Evolutionary conservation across 1,140 invertebrate species (phyloP).

Genomic region (Hyles euphorbiae): DNA sequence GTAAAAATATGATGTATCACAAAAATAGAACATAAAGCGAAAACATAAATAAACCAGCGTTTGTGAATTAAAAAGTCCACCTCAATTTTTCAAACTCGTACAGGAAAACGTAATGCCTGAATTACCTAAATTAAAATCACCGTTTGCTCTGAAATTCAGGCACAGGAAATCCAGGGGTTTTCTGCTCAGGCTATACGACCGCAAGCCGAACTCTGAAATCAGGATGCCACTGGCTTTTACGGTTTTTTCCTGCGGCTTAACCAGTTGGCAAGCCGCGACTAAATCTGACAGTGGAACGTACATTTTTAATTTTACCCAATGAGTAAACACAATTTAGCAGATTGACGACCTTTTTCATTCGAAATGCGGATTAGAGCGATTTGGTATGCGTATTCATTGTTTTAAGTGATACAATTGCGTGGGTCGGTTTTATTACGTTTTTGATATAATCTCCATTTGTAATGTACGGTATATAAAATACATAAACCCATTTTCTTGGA

Average conservation of each 20-base stretch:
- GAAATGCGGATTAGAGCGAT: conserved; percentile 6
- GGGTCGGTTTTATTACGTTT: no score
- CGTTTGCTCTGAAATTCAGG: conserved; percentile 15
- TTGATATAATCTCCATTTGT: no score
- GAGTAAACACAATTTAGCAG: conserved; percentile 18
- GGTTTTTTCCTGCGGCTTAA: conserved; percentile 29
- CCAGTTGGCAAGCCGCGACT: conserved; percentile 30
- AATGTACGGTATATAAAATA: no score
- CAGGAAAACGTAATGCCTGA: no score
- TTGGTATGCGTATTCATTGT: background rate
- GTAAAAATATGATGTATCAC: no score
- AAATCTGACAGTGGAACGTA: conserved; percentile 20
- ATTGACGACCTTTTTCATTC: conserved; percentile 18
- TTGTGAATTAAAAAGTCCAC: no score
- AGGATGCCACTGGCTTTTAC: conserved; percentile 19
- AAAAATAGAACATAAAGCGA: no score
- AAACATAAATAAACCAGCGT: no score
- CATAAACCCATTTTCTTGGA: no score
- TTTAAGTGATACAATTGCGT: background rate
- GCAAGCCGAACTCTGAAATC: conserved; percentile 36
- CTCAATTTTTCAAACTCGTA: no score
- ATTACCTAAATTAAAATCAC: conserved; percentile 18
- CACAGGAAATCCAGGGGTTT: conserved; percentile 11
- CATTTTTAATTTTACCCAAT: conserved; percentile 17
- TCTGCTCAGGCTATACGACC: conserved; percentile 20